These are phyloP conservation scores for Punctoribates punctum DNA, from an alignment of 2,888 invertebrate species.

Conservation along the genomic window DNA sequence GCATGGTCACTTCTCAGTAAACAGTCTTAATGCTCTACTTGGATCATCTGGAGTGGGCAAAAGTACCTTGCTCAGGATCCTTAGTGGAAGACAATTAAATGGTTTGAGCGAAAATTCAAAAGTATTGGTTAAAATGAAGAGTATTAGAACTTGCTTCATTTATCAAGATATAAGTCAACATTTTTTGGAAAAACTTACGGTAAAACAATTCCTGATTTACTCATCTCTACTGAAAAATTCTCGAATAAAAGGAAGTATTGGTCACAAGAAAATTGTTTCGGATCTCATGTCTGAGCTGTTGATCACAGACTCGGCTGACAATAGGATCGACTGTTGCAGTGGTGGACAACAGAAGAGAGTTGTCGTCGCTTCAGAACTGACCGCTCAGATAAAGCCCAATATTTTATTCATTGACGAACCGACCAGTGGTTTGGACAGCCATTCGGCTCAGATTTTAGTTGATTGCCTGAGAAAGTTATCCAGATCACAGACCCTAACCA, in stretches of 20 bases:
- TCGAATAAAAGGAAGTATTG: neutral
- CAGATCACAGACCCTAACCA: neutral
- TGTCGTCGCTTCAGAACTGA: neutral
- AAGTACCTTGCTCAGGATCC: neutral
- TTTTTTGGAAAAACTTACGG: no score
- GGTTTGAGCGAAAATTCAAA: no score
- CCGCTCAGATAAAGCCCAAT: neutral
- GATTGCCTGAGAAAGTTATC: neutral
- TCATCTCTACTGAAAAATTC: no score
- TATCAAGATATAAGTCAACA: no score
- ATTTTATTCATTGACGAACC: neutral
- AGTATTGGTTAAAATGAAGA: no score
- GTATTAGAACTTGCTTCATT: no score
- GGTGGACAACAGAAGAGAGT: neutral
- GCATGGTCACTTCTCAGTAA: neutral
- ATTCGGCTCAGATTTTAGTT: neutral
- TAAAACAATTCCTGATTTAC: no score
- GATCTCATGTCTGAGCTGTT: neutral
- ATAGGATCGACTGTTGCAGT: neutral
- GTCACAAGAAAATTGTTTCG: neutral
- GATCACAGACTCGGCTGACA: neutral
- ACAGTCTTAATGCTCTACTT: constrained; percentile 19
- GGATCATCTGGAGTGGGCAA: constrained; percentile 22
- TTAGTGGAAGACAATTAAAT: neutral
- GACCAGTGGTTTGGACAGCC: constrained; percentile 8